phyloP scores from a whole-genome alignment of 2,888 invertebrate species.

The Germaria angustata region DNA sequence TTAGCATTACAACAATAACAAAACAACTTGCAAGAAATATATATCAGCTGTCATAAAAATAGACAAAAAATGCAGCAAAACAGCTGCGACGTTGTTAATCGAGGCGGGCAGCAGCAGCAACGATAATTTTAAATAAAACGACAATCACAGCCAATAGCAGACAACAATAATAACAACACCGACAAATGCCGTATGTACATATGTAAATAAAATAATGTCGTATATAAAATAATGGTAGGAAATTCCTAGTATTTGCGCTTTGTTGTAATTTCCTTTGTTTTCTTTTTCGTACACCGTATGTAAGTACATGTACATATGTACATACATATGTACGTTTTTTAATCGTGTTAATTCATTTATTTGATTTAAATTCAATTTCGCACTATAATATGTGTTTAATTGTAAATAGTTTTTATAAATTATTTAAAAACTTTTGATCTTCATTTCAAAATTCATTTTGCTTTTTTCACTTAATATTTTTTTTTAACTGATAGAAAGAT shows the following conservation, averaged over 20 bases:
- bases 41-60: slow-evolving; percentile 58
- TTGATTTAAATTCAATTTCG: neutral
- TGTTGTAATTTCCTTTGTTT: slow-evolving; percentile 36
- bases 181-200: too few species aligned
- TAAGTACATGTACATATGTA: too few species aligned
- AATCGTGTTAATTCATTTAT: neutral
- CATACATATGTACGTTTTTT: neutral
- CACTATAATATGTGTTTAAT: neutral
- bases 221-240: slow-evolving; percentile 24
- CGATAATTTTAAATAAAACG: slow-evolving; percentile 21
- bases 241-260: neutral
- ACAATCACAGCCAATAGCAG: slow-evolving; percentile 22
- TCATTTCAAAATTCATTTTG: slow-evolving; percentile 6
- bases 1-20: slow-evolving; percentile 29
- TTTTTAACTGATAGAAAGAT: neutral
- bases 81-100: neutral
- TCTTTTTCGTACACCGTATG: too few species aligned
- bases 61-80: slow-evolving; percentile 8
- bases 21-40: neutral
- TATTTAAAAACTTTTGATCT: neutral
- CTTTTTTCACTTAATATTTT: neutral
- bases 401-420: neutral
- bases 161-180: slow-evolving; percentile 10
- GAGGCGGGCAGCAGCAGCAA: slow-evolving; percentile 9
- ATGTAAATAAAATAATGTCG: neutral